Conservation (phyloP, 2,888 invertebrate species). For the Amblyjoppa proteus region DNA sequence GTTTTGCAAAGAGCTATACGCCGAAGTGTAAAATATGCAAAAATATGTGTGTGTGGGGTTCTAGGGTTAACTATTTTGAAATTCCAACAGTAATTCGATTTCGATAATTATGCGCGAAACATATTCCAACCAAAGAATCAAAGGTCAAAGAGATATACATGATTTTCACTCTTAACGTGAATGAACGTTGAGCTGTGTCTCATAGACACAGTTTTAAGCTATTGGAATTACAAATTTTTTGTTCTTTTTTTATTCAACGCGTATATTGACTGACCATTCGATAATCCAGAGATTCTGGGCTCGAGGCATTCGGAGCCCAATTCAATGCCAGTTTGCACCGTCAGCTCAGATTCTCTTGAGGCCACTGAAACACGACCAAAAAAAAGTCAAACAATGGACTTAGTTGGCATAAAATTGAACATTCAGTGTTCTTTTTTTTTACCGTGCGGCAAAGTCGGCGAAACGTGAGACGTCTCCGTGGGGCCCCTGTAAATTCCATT, state of each 20-base stretch:
- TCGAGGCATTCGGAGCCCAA: constrained; percentile 89
- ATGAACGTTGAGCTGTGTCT: neutral
- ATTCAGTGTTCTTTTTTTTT: constrained; percentile 54
- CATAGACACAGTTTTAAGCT: neutral
- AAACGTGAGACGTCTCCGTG: constrained; percentile 78
- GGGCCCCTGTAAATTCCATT: constrained; percentile 95
- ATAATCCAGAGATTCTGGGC: constrained; percentile 79
- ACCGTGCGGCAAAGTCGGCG: constrained; percentile 81
- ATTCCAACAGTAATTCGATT: neutral
- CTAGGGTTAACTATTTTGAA: constrained; percentile 10
- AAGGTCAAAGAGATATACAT: neutral
- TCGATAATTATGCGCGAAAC: neutral
- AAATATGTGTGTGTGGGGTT: constrained; percentile 59
- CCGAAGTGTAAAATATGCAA: constrained; percentile 12
- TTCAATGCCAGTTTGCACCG: constrained; percentile 88
- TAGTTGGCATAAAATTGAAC: neutral
- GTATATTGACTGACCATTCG: constrained; percentile 76
- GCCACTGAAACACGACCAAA: constrained; percentile 70
- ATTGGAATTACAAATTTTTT: constrained; percentile 10
- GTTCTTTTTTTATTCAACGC: neutral
- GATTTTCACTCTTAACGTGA: neutral
- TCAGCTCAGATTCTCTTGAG: constrained; percentile 80
- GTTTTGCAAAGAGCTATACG: constrained; percentile 1
- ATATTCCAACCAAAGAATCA: neutral
- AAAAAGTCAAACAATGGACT: constrained; percentile 64